Evolutionary conservation across 2,113 vertebrate species (phyloP).

Genomic region (Laticauda laticaudata): DNA sequence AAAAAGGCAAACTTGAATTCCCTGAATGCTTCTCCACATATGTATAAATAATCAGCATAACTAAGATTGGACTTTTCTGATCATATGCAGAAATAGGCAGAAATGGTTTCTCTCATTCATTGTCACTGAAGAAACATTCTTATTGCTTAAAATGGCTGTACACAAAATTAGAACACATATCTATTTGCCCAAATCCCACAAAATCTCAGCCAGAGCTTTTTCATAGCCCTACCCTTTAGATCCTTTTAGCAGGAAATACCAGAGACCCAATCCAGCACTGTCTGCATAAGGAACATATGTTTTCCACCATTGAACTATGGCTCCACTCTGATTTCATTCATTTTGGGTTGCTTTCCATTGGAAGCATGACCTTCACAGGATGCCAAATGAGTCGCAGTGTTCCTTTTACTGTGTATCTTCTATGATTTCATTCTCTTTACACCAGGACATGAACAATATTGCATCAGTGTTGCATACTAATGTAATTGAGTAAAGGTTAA

Average conservation of each 20-base stretch:
- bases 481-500: background rate
- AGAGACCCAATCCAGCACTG: background rate
- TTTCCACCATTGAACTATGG: background rate
- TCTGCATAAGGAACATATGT: background rate
- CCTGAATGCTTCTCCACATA: background rate
- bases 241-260: background rate
- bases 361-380: background rate
- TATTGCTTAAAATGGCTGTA: background rate
- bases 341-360: background rate
- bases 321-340: background rate
- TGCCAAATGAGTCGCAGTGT: background rate
- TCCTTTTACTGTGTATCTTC: background rate
- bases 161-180: background rate
- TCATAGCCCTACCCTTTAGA: background rate
- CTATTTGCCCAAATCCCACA: background rate
- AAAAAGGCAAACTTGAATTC: constrained; percentile 1
- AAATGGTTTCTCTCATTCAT: background rate
- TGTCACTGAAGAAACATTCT: background rate
- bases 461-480: background rate
- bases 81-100: background rate
- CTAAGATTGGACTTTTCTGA: background rate
- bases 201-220: background rate
- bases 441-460: background rate
- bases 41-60: background rate
- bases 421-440: background rate